Evolutionary conservation across 2,888 invertebrate species (phyloP), one percentile per base, ranked within the genome.

Genomic region (Hypolimnas misippus): DNA sequence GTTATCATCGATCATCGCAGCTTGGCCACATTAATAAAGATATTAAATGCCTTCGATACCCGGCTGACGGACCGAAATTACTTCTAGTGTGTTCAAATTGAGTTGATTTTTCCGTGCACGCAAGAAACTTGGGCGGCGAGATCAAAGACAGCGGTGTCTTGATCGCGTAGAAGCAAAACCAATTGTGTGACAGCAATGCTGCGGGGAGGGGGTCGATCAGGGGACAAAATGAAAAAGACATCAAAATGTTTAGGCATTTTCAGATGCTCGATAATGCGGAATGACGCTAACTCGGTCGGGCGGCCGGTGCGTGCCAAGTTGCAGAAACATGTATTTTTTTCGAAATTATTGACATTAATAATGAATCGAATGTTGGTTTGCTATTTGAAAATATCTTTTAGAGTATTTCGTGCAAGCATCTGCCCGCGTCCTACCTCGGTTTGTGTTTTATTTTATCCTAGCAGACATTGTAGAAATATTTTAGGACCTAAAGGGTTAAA

Each of bases 1-100:
- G 86, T 87, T 87, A 87, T 87, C 88, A 87, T 89, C 87, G 84
- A 87, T 89, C 87, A 87, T 86, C 87, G 76, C 76, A 82, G 79
- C 82, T 81, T 79, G 84, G 82, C 82, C 82, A 87, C 86, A 86
- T 87, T 87, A 87, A 89, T 87, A 89, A 84, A 89, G 88, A 86
- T 87, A 89, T 89, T 84, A 86, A 87, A 87, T 87, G 85, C 86
- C 84, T 80, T 81, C 74, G 70, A 72, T 69, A 66, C 63, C 56
- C 50, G 21, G 56, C 63, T 61, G 51, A 29, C 66, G 59, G 38
- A 54, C 51, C 8, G 71, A 70, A 67, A 53, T 65, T 16, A 44
- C 67, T 69, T 62, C 53, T 75, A 62, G 31, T 5, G 12, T 8
- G 1, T 8, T 3, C 8, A 5, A 3, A 40, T 71, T 73, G 59